Evolutionary conservation across 2,888 invertebrate species (phyloP).

Genomic region (Mamestra brassicae): DNA sequence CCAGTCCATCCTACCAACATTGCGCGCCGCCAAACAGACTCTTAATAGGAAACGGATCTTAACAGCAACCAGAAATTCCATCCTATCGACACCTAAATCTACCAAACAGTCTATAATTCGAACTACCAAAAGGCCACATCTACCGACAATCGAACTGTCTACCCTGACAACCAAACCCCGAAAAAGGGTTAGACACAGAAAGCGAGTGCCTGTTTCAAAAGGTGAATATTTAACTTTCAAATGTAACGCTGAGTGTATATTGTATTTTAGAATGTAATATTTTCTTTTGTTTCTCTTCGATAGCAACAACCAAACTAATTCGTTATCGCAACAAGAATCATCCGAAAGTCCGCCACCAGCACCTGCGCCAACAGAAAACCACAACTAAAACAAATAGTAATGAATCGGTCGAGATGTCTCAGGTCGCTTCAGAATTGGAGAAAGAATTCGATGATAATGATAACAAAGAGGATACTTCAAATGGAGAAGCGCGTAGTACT

Average conservation of each 20-base stretch:
- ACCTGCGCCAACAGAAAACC: constrained; percentile 9
- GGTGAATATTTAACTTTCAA: constrained; percentile 27
- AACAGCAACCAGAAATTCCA: neutral
- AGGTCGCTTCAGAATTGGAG: constrained; percentile 67
- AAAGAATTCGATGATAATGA: constrained; percentile 61
- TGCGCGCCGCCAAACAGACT: neutral
- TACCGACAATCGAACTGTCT: neutral
- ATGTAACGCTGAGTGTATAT: neutral
- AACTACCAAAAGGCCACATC: neutral
- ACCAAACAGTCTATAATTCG: neutral
- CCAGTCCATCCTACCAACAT: neutral
- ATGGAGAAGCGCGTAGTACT: neutral
- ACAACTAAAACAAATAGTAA: constrained; percentile 26
- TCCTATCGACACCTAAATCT: neutral
- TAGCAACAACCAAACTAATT: constrained; percentile 12
- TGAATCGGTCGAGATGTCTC: constrained; percentile 39
- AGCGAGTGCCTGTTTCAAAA: constrained; percentile 15
- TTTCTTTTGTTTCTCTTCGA: constrained; percentile 21
- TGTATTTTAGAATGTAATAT: neutral
- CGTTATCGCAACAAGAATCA: constrained; percentile 14
- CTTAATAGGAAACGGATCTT: neutral
- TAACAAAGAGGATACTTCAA: neutral
- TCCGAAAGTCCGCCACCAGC: neutral
- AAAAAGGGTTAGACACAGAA: constrained; percentile 1
- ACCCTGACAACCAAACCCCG: neutral